phyloP scores from a whole-genome alignment of 2,797 vertebrate genomes.

The Clarias platycephalus region DNA sequence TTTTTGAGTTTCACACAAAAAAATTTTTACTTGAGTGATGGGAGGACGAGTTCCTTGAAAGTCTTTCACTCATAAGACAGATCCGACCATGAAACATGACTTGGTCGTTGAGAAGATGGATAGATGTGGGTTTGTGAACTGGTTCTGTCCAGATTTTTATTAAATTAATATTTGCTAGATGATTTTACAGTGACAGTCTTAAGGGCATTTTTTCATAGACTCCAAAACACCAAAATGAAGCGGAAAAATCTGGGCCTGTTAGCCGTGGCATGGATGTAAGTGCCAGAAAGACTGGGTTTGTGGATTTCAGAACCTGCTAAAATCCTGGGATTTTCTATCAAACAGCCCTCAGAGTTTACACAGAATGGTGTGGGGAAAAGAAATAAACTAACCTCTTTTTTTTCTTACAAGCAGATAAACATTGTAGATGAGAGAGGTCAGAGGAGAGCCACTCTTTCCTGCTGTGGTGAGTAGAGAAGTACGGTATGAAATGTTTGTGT shows the following conservation, averaged over 20 bases:
- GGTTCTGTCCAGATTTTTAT: not conserved
- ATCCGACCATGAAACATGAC: not conserved
- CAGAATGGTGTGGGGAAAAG: not conserved
- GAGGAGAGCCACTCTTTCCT: not conserved
- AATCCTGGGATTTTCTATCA: not conserved
- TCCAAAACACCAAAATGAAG: too few species aligned
- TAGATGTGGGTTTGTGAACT: not conserved
- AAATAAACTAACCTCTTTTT: not conserved
- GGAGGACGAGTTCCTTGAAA: not conserved
- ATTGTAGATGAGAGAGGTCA: not conserved
- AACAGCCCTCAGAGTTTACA: not conserved
- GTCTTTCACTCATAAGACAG: not conserved
- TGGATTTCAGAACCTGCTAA: not conserved
- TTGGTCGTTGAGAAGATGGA: slow-evolving; percentile 3
- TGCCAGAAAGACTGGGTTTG: not conserved
- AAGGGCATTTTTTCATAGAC: too few species aligned
- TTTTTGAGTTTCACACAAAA: not conserved
- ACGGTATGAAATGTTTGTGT: not conserved
- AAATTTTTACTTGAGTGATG: not conserved
- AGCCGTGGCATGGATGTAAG: not conserved
- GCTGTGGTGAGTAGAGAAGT: not conserved
- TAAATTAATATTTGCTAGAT: not conserved
- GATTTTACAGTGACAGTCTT: not conserved
- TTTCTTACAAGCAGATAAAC: not conserved
- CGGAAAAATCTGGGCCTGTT: too few species aligned